Conservation (phyloP, 2,113 vertebrate genomes). For the Nestor notabilis region DNA sequence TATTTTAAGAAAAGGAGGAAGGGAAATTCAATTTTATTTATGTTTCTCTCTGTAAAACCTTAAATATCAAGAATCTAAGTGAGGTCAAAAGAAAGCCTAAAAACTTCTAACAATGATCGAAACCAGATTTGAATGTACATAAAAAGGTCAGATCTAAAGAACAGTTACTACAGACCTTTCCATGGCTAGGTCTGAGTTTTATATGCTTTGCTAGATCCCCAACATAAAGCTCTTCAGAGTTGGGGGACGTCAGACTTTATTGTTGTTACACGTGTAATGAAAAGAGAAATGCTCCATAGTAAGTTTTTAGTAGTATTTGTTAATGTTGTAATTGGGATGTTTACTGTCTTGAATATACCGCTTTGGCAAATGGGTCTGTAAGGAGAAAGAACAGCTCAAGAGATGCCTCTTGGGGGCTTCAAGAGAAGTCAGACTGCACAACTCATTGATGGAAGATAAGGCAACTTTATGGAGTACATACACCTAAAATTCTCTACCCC, state of each 20-base stretch:
- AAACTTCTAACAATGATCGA: conserved; percentile 21
- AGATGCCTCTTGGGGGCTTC: conserved; percentile 9
- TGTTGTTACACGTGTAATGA: not conserved
- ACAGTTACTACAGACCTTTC: not conserved
- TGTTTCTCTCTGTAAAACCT: not conserved
- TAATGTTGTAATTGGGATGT: not conserved
- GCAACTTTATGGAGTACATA: not conserved
- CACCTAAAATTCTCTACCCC: not conserved
- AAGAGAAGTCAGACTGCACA: not conserved
- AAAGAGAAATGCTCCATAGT: not conserved
- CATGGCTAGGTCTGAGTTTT: not conserved
- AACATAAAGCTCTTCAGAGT: not conserved
- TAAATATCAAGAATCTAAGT: not conserved
- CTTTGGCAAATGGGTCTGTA: not conserved
- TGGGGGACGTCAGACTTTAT: not conserved
- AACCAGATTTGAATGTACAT: conserved; percentile 4
- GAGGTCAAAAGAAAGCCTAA: not conserved
- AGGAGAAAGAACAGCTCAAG: not conserved
- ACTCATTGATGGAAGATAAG: not conserved
- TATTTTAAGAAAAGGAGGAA: conserved; percentile 2
- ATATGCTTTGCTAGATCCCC: not conserved
- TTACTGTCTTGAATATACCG: not conserved
- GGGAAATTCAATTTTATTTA: not conserved
- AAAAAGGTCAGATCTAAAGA: not conserved
- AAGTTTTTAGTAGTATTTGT: not conserved